Evolutionary conservation across 2,888 invertebrate genomes (phyloP), one percentile per base, ranked within the genome.

Genomic region (Caenorhabditis imperialis): DNA sequence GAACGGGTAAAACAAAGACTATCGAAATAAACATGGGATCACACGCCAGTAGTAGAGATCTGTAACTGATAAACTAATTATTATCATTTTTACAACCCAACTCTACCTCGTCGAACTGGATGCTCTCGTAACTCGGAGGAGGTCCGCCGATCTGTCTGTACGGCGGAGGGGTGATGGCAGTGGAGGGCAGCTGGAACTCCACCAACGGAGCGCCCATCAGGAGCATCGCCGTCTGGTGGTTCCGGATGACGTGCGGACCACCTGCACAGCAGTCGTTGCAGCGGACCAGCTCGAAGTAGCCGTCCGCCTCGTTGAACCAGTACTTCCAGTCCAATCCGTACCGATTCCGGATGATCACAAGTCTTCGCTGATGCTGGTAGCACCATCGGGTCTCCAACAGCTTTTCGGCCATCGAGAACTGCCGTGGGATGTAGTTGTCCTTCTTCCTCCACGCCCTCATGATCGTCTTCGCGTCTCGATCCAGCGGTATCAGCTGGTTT

Each of bases 281-380:
- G 3, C 37, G 37, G 5, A 37, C 37, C 14, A 37, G 37, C 37
- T 37, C 37, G 10, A 37, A 37, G 10, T 37, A 37, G 37, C 37
- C 37, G 37, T 37, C 37, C 5, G 37, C 3, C 37, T 3, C 14
- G n/a, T 37, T 37, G 37, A 37, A 37, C 3, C n/a, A 37, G 37
- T 37, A 37, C 37, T 37, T 37, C 37, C 37, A 37, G 37, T 37
- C 37, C 14, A 37, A 16, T n/a, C 37, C 37, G 37, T 37, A 37
- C 37, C n/a, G 12, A 16, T 37, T 37, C 5, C 37, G 37, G 10
- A 37, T 37, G 37, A 37, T 37, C 14, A 37, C 37, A 16, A 37
- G 37, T 8, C 37, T 12, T 16, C n/a, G 12, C 37, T 37, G 37
- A 8, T 37, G 37, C 37, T 12, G 14, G 37, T 37, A 16, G n/a